Percentiles rank a stretch among this genome's conserved stretches.
Conservation (phyloP, 1,140 invertebrate genomes). For the Apolygus lucorum region DNA sequence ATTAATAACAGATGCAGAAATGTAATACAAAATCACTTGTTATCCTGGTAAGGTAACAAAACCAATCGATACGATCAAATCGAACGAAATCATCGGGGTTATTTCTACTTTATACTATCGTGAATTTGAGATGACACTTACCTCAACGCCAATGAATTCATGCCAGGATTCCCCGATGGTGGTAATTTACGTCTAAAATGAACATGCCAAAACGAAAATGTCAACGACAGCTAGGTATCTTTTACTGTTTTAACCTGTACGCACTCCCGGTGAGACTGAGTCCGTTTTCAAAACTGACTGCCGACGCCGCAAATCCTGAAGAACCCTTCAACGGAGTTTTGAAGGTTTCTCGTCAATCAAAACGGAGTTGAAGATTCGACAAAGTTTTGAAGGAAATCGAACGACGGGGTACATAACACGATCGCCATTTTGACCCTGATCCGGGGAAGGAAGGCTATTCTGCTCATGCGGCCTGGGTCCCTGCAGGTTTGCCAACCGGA, state of each 20-base stretch:
- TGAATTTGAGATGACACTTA: not conserved
- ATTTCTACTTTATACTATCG: no score
- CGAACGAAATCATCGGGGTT: no score
- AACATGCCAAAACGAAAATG: no score
- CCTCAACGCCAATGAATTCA: not conserved
- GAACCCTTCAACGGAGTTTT: no score
- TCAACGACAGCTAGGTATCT: no score
- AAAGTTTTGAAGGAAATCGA: not conserved
- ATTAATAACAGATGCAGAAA: not conserved
- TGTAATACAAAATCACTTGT: not conserved
- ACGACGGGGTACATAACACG: conserved; percentile 7
- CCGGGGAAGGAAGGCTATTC: conserved; percentile 4
- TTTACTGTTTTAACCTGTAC: not conserved
- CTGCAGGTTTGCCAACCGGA: not conserved
- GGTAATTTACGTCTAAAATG: no score
- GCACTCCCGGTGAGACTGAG: not conserved
- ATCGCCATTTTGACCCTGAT: conserved; percentile 12
- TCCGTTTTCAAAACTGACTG: no score
- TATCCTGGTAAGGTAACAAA: not conserved
- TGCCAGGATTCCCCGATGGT: no score
- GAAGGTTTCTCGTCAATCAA: not conserved
- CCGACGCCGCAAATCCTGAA: no score
- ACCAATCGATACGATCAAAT: no score
- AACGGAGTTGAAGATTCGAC: not conserved
- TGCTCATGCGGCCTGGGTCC: conserved; percentile 1